Evolutionary conservation across 2,888 invertebrate genomes (phyloP).

Genomic region (Chelonus formosanus): DNA sequence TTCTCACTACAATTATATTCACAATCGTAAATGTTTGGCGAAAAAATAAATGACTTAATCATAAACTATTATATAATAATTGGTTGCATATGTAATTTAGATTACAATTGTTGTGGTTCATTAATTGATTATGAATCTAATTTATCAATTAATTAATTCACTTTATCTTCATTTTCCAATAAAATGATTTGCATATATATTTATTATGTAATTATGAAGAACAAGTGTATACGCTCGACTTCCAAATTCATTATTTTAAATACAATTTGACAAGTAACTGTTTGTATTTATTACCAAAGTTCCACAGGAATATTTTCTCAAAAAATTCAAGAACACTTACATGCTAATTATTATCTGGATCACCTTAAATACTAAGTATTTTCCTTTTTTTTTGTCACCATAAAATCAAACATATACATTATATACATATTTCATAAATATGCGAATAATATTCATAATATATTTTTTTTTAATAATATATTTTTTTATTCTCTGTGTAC

Average conservation of each 20-base stretch:
- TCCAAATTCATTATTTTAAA: constrained; percentile 24
- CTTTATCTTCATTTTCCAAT: no score
- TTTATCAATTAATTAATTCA: no score
- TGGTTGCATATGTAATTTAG: no score
- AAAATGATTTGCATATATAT: no score
- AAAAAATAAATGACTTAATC: no score
- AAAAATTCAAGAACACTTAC: constrained; percentile 52
- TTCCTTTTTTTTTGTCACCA: constrained; percentile 19
- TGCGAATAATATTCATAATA: constrained; percentile 31
- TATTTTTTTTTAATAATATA: constrained; percentile 23
- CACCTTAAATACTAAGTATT: constrained; percentile 45
- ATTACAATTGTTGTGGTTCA: no score
- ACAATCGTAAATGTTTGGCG: constrained; percentile 43
- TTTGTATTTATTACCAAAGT: constrained; percentile 22
- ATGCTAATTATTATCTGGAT: constrained; percentile 64
- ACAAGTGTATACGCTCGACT: constrained; percentile 19
- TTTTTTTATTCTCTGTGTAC: constrained; percentile 29
- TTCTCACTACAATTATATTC: constrained; percentile 51
- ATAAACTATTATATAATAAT: no score
- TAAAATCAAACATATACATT: constrained; percentile 20
- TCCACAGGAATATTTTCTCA: constrained; percentile 33
- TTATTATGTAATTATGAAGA: no score
- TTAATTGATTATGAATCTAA: no score
- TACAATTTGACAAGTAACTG: constrained; percentile 21
- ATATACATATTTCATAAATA: constrained; percentile 28